phyloP scores from a whole-genome alignment of 2,113 vertebrate genomes.

The Ammodytes dubius region DNA sequence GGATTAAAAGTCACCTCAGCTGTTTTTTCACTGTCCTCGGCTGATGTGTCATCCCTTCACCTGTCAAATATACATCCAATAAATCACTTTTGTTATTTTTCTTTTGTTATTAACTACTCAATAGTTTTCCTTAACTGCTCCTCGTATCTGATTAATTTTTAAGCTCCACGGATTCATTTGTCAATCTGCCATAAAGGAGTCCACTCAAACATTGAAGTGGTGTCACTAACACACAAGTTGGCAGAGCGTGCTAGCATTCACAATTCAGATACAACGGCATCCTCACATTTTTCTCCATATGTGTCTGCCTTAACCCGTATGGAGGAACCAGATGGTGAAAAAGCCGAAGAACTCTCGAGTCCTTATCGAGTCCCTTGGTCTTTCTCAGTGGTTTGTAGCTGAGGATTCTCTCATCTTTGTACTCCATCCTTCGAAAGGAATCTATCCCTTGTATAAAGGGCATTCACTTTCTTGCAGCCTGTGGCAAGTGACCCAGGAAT shows the following conservation, averaged over 20 bases:
- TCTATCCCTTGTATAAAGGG: constrained; percentile 6
- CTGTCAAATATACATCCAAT: constrained; percentile 2
- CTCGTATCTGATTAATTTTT: background rate
- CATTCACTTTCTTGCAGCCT: background rate
- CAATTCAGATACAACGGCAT: constrained; percentile 57
- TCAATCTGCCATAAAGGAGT: background rate
- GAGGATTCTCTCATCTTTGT: constrained; percentile 31
- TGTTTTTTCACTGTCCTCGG: background rate
- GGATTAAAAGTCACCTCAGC: constrained; percentile 54
- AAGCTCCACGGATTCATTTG: constrained; percentile 12
- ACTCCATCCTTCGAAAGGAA: constrained; percentile 12
- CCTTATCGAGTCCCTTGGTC: constrained; percentile 54
- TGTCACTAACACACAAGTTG: constrained; percentile 43
- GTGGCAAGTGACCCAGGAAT: constrained; percentile 4
- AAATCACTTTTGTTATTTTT: constrained; percentile 42
- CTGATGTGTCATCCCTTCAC: background rate
- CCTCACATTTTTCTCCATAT: constrained; percentile 62
- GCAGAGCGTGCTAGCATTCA: constrained; percentile 43
- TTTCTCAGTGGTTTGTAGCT: constrained; percentile 22
- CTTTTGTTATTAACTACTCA: background rate
- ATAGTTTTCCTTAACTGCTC: background rate
- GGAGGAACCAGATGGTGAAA: constrained; percentile 63
- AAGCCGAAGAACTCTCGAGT: constrained; percentile 47
- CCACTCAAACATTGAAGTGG: constrained; percentile 17
- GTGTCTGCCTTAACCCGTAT: constrained; percentile 42